Evolutionary conservation across 2,888 invertebrate genomes (phyloP).

Genomic region (Tyria jacobaeae): DNA sequence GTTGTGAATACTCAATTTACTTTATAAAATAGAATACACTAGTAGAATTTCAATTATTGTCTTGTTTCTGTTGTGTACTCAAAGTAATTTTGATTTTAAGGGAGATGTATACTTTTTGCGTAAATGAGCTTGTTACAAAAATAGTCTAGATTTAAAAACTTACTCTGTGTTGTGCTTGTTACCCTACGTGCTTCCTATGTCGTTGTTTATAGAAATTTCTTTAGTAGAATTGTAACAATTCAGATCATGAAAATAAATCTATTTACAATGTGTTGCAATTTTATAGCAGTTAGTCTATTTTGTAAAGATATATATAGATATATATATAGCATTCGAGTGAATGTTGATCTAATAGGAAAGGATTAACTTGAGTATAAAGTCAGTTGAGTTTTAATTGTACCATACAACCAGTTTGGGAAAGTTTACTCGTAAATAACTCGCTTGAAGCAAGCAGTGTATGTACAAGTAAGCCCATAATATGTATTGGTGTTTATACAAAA

Average conservation of each 20-base stretch:
- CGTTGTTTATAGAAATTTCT: conserved; percentile 51
- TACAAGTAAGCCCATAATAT: neutral
- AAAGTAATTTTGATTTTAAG: neutral
- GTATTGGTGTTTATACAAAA: neutral
- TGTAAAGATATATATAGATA: conserved; percentile 32
- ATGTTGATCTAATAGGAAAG: neutral
- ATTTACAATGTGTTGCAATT: conserved; percentile 50
- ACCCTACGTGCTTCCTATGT: conserved; percentile 75
- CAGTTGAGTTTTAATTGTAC: neutral
- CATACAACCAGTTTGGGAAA: neutral
- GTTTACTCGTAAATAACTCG: neutral
- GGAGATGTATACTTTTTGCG: neutral
- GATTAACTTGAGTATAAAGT: neutral
- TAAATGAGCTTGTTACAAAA: conserved; percentile 12
- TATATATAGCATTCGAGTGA: conserved; percentile 27
- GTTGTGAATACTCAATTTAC: conserved; percentile 24
- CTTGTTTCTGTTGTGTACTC: neutral
- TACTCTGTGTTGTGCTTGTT: conserved; percentile 82
- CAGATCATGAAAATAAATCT: conserved; percentile 25
- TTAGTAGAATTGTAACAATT: conserved; percentile 31
- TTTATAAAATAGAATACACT: neutral
- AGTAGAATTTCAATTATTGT: neutral
- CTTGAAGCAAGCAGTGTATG: neutral
- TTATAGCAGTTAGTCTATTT: conserved; percentile 34
- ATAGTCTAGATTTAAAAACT: conserved; percentile 35